Conservation (phyloP, 2,113 vertebrate genomes). For the Sterrhoptilus dennistouni region DNA sequence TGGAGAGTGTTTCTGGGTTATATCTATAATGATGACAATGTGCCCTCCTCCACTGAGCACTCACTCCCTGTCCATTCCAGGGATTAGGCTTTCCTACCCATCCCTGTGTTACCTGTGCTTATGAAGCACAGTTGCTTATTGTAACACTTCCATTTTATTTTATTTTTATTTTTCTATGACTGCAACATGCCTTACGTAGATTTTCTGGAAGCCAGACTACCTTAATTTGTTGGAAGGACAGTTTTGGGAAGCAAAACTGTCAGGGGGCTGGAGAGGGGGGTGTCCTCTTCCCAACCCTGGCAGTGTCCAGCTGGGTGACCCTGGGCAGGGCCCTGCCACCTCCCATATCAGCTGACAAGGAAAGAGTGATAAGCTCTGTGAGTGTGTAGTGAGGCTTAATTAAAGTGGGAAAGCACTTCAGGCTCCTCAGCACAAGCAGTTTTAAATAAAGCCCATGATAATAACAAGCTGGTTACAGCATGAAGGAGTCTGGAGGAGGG, state of each 20-base stretch:
- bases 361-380: background rate
- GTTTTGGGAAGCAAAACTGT: background rate
- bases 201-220: background rate
- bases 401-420: background rate
- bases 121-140: background rate
- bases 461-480: background rate
- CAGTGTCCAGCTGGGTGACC: background rate
- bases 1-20: background rate
- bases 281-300: background rate
- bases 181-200: background rate
- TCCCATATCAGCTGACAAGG: background rate
- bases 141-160: background rate
- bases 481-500: background rate
- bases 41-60: background rate
- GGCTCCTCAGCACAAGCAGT: background rate
- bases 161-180: background rate
- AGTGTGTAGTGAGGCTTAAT: background rate
- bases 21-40: rapidly evolving
- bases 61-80: background rate
- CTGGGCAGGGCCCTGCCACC: background rate
- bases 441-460: background rate
- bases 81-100: background rate
- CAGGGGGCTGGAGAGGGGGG: background rate
- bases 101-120: background rate
- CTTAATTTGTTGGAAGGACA: background rate